Percentiles rank a stretch among this genome's conserved stretches.
Conservation (phyloP, 2,797 vertebrate species). For the Sebastes cheni region DNA sequence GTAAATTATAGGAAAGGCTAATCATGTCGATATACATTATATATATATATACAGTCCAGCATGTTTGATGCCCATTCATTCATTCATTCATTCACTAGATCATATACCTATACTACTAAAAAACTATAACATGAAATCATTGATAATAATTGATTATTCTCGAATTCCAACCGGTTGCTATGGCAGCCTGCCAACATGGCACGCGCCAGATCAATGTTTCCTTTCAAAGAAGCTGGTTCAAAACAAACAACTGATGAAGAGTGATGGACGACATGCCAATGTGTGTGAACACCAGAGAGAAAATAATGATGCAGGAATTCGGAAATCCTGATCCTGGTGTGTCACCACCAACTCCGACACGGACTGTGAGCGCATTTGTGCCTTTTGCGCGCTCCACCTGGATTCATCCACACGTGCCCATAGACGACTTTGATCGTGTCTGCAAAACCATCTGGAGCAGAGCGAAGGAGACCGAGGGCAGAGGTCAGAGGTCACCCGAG, state of each 20-base stretch:
- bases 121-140: neutral
- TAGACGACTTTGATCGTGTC: conserved; percentile 79
- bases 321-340: neutral
- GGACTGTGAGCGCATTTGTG: conserved; percentile 54
- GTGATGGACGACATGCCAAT: accelerated
- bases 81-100: neutral
- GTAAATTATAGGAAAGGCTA: neutral
- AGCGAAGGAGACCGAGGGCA: conserved; percentile 43
- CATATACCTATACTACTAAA: neutral
- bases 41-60: neutral
- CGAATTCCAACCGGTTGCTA: conserved; percentile 43
- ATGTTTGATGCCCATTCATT: neutral
- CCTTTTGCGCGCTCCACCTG: conserved; percentile 85
- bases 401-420: conserved; percentile 81
- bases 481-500: neutral
- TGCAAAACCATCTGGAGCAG: conserved; percentile 84
- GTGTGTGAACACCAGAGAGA: neutral
- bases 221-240: neutral
- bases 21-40: neutral
- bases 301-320: neutral
- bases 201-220: neutral
- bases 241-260: neutral
- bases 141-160: neutral
- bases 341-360: conserved; percentile 16
- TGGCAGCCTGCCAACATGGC: conserved; percentile 20